Evolutionary conservation across 2,113 vertebrate genomes (phyloP), one percentile per base, ranked within the genome.

Genomic region (Tichodroma muraria): DNA sequence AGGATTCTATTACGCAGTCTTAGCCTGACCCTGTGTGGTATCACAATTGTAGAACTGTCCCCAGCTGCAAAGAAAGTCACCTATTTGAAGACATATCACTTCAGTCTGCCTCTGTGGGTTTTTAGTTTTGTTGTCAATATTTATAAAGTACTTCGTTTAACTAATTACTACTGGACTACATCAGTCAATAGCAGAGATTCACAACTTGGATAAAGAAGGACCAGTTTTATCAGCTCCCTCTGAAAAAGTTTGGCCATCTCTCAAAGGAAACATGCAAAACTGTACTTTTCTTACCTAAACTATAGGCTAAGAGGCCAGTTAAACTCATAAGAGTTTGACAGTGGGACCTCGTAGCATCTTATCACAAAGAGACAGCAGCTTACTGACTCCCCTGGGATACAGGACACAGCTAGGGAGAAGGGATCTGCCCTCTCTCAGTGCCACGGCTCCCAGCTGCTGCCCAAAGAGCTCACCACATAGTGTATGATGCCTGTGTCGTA

Each of bases 11-110:
- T 22, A 15, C 14, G 10, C 68, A 66, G 31, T 47, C 27, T 59
- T 14, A 75, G 53, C 18, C 50, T 28, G 38, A 38, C 17, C 27
- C 23, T 0, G 0, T n/a, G 11, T 5, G 59, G 18, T 40, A 49
- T 19, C 45, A 8, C 20, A 9, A 1, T 2, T 44, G 35, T 2
- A 15, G 22, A 79, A 19, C 3, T 33, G 61, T n/a, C 15, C 47
- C 8, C 53, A 10, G 18, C 4, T 49, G 33, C 49, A 23, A 53
- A 30, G 13, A 17, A 70, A 82, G 8, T 25, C 54, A 37, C 17
- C 35, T 37, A 1, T 54, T 35, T 54, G 10, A 28, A 66, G 17
- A 22, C 24, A 17, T 4, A 22, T 16, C 47, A 28, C 30, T 86
- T 66, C 70, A 59, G 8, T 38, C 37, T 21, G 21, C 54, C 28